Percentiles rank a stretch among this genome's conserved stretches.
phyloP scores from a whole-genome alignment of 2,888 invertebrate species.

The Lasius fuliginosus region DNA sequence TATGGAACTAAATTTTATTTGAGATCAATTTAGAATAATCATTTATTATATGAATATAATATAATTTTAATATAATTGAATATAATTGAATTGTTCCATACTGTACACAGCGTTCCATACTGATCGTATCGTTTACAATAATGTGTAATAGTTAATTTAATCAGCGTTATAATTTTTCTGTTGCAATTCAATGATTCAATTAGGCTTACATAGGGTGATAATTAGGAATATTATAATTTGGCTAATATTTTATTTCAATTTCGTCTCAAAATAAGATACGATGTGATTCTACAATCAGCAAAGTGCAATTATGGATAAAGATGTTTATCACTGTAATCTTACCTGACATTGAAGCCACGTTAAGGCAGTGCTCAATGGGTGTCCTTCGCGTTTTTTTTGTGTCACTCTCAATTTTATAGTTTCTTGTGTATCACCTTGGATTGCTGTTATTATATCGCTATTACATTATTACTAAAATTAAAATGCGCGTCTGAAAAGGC shows the following conservation, averaged over 20 bases:
- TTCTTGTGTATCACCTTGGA: conserved; percentile 36
- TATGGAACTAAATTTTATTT: not conserved
- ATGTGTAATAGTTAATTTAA: not conserved
- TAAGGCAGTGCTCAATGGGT: not conserved
- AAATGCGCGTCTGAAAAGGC: not conserved
- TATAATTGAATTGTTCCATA: not conserved
- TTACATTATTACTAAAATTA: conserved; percentile 19
- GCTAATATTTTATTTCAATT: conserved; percentile 1
- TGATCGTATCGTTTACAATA: not conserved
- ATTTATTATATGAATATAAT: too few species aligned
- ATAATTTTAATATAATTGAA: not conserved
- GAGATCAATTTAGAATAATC: not conserved
- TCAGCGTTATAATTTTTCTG: not conserved
- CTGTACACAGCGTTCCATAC: not conserved
- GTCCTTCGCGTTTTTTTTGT: conserved; percentile 21
- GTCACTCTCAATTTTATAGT: conserved; percentile 53
- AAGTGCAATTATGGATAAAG: not conserved
- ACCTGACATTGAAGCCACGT: conserved; percentile 29
- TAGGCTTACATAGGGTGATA: not conserved
- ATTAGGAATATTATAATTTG: not conserved
- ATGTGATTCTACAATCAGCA: not conserved
- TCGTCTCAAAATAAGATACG: not conserved
- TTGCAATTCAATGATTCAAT: not conserved
- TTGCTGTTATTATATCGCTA: conserved; percentile 23
- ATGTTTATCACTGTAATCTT: conserved; percentile 41